These are phyloP conservation scores for Cerceris rybyensis DNA, from an alignment of 2,888 invertebrate species.

Conservation along the genomic window DNA sequence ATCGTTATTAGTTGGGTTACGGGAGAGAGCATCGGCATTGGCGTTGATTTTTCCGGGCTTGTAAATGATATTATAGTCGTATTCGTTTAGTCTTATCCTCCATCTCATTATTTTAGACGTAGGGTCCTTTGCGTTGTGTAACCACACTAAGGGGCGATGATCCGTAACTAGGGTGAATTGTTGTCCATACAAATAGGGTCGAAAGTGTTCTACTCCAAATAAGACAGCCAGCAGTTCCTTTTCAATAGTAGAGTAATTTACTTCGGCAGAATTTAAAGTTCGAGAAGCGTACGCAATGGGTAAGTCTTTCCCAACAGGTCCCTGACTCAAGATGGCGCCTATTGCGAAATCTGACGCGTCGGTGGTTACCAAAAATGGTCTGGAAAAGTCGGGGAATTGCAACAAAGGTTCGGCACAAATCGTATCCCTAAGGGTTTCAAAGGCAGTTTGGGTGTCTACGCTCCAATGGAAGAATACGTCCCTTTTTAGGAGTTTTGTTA, in stretches of 20 bases:
- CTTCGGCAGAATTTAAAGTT: neutral
- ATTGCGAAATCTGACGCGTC: neutral
- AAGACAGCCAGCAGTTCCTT: neutral
- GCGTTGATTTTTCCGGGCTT: neutral
- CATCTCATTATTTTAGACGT: neutral
- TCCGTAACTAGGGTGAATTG: neutral
- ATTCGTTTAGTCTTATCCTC: neutral
- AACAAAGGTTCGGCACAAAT: neutral
- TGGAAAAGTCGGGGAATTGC: neutral
- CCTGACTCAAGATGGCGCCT: neutral
- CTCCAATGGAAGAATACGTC: constrained; percentile 19
- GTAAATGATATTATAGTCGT: neutral
- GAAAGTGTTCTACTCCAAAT: neutral
- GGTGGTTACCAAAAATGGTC: neutral
- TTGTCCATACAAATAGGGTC: neutral
- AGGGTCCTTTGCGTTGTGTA: neutral
- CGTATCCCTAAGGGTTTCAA: neutral
- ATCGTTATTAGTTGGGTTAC: neutral
- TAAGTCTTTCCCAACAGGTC: neutral
- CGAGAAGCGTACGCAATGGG: neutral
- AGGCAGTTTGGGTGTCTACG: neutral
- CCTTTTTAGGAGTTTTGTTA: constrained; percentile 28
- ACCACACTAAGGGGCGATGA: neutral
- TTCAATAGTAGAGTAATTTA: neutral
- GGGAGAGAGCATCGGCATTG: neutral